Evolutionary conservation across 2,888 invertebrate species (phyloP).

Genomic region (Gymnocheta viridis): DNA sequence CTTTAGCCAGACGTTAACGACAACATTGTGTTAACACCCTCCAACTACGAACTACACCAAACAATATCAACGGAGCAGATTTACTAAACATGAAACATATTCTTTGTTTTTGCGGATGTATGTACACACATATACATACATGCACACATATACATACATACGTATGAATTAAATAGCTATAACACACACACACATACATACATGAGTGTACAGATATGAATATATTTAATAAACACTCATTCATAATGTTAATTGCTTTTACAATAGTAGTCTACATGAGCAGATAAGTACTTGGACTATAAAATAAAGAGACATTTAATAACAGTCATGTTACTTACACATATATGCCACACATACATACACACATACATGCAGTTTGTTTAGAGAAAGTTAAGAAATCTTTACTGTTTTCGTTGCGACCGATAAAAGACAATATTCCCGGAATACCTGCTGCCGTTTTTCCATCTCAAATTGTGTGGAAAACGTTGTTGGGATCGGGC

Average conservation of each 20-base stretch:
- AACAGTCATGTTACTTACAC: no score
- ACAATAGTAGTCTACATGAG: neutral
- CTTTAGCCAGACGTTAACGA: conserved; percentile 57
- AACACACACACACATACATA: neutral
- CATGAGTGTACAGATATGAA: neutral
- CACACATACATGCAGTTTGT: neutral
- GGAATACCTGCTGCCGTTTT: no score
- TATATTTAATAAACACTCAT: neutral
- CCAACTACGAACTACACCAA: conserved; percentile 39
- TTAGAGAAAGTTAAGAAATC: neutral
- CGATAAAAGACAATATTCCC: no score
- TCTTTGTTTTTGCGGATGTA: neutral
- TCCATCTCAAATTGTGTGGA: no score
- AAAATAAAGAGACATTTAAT: neutral
- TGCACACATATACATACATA: neutral
- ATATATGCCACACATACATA: neutral
- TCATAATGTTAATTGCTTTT: neutral
- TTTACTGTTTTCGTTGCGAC: no score
- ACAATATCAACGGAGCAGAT: conserved; percentile 12
- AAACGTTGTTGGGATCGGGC: no score
- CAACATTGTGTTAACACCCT: conserved; percentile 63
- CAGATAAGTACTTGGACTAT: neutral
- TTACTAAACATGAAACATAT: conserved; percentile 43
- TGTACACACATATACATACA: neutral
- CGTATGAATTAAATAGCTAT: neutral